phyloP scores from a whole-genome alignment of 2,888 invertebrate species.

The Lithophane semibrunnea region DNA sequence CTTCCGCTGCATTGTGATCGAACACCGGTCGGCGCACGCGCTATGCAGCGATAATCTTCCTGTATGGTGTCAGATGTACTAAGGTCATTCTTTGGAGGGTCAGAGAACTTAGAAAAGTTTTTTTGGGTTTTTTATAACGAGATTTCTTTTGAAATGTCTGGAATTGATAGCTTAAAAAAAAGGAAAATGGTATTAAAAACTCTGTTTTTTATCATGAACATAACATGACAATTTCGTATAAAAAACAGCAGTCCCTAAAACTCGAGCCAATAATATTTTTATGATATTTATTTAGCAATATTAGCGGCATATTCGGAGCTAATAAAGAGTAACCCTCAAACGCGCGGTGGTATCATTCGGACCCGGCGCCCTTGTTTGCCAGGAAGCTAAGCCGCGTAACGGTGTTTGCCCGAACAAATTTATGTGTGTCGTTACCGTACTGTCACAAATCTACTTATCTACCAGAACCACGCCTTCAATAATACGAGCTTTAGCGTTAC shows the following conservation, averaged over 20 bases:
- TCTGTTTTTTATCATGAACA: neutral
- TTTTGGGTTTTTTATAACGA: neutral
- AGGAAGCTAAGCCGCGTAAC: conserved; percentile 89
- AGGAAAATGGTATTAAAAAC: neutral
- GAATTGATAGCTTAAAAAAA: neutral
- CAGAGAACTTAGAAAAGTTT: conserved; percentile 56
- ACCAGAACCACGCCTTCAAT: conserved; percentile 87
- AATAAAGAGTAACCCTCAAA: conserved; percentile 84
- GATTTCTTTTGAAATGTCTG: neutral
- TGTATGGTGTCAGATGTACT: conserved; percentile 65
- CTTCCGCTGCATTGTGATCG: conserved; percentile 88
- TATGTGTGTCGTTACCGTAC: conserved; percentile 85
- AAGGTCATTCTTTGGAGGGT: conserved; percentile 64
- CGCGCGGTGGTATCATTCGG: conserved; percentile 77
- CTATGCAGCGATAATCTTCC: conserved; percentile 73
- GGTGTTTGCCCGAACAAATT: conserved; percentile 87
- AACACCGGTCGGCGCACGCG: conserved; percentile 86
- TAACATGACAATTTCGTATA: neutral
- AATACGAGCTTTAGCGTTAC: conserved; percentile 74
- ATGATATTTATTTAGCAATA: conserved; percentile 66
- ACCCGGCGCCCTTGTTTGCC: conserved; percentile 84
- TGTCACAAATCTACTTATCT: conserved; percentile 90
- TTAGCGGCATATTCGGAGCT: conserved; percentile 74
- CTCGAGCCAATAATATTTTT: conserved; percentile 55
- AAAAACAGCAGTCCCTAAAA: conserved; percentile 16